These are phyloP conservation scores for Neotoxoptera formosana DNA, from an alignment of 1,140 invertebrate genomes.

Conservation along the genomic window DNA sequence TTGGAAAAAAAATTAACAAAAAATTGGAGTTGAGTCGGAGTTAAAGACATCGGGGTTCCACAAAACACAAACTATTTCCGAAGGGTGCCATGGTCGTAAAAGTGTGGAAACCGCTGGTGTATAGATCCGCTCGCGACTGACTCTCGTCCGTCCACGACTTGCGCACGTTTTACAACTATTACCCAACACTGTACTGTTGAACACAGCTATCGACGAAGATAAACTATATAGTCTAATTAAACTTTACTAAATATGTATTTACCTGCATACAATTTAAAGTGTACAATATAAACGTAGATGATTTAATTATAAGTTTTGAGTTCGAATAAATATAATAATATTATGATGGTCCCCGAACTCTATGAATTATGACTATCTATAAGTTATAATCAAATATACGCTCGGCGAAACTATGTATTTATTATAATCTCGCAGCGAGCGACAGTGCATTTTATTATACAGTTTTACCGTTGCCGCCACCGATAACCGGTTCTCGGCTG, in stretches of 20 bases:
- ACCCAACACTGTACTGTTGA: neutral
- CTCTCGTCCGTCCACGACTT: neutral
- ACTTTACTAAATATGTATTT: neutral
- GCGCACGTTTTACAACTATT: neutral
- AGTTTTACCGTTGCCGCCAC: slow-evolving; percentile 10
- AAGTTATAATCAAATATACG: neutral
- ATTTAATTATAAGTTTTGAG: neutral
- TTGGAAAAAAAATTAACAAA: too few relatives aligned
- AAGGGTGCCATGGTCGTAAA: too few relatives aligned
- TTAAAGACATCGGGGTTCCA: too few relatives aligned
- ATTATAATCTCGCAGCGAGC: neutral
- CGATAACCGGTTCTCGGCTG: slow-evolving; percentile 16
- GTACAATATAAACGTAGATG: neutral
- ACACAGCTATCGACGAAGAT: neutral
- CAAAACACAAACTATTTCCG: too few relatives aligned
- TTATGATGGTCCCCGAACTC: neutral
- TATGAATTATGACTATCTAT: neutral
- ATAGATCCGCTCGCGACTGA: neutral
- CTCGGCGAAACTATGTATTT: neutral
- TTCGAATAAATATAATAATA: neutral
- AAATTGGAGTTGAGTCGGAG: too few relatives aligned
- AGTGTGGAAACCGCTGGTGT: too few relatives aligned
- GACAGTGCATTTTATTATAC: slow-evolving; percentile 40
- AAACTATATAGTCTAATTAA: neutral
- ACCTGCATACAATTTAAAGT: neutral